Evolutionary conservation across 2,113 vertebrate species (phyloP).

Genomic region (Trematocara macrostoma): DNA sequence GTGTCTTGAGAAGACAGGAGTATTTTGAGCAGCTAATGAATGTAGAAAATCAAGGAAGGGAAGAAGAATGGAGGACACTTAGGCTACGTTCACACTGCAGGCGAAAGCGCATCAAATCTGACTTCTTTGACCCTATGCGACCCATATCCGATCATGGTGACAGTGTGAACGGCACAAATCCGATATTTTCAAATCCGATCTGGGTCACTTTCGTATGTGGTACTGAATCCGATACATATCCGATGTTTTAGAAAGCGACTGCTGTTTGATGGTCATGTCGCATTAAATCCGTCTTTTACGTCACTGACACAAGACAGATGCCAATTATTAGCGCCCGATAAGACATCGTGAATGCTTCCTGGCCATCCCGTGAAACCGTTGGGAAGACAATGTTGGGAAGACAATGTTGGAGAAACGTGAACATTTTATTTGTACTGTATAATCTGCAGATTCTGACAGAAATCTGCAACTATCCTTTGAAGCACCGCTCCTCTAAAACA

Average conservation of each 20-base stretch:
- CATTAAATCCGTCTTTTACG: too few relatives aligned
- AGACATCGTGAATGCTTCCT: accelerated
- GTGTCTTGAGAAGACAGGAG: not conserved
- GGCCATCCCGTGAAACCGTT: accelerated
- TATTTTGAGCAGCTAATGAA: not conserved
- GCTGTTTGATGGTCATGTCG: too few relatives aligned
- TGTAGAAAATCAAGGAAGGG: not conserved
- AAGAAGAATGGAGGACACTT: not conserved
- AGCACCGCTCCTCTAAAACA: accelerated
- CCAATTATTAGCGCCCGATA: accelerated
- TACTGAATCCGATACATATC: too few relatives aligned
- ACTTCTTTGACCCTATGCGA: not conserved
- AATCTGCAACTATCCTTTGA: not conserved
- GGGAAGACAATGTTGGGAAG: not conserved
- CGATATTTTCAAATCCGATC: too few relatives aligned
- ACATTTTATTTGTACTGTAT: not conserved
- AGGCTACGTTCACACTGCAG: not conserved
- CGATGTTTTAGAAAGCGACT: too few relatives aligned
- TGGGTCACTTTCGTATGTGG: too few relatives aligned
- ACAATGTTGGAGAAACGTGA: not conserved
- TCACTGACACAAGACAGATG: not conserved
- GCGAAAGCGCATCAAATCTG: accelerated
- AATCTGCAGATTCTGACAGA: too few relatives aligned
- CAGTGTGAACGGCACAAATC: too few relatives aligned
- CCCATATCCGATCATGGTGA: accelerated